Conservation (phyloP, 2,113 vertebrate species). For the Amblyopsis rosae region DNA sequence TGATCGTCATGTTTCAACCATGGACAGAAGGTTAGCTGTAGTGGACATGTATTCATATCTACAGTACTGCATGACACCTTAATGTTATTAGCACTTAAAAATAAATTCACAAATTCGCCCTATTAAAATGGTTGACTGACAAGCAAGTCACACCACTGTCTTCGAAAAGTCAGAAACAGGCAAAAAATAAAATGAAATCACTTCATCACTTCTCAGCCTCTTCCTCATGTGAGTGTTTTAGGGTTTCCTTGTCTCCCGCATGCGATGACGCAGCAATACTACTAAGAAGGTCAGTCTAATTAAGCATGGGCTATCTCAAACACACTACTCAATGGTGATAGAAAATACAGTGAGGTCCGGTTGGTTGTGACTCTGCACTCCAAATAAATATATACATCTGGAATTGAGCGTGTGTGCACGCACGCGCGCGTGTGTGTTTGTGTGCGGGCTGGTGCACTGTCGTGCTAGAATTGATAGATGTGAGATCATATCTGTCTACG, state of each 20-base stretch:
- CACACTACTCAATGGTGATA: slow-evolving; percentile 25
- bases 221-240: neutral
- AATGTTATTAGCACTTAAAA: too few species aligned
- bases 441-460: neutral
- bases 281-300: slow-evolving; percentile 48
- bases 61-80: too few species aligned
- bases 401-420: slow-evolving; percentile 24
- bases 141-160: too few species aligned
- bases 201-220: neutral
- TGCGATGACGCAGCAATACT: slow-evolving; percentile 35
- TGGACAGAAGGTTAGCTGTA: neutral
- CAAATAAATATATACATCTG: slow-evolving; percentile 37
- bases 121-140: too few species aligned
- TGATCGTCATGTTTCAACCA: too few species aligned
- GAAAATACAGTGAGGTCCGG: slow-evolving; percentile 19
- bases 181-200: neutral
- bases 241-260: slow-evolving; percentile 29
- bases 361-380: slow-evolving; percentile 37
- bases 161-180: too few species aligned
- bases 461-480: slow-evolving; percentile 41
- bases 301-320: slow-evolving; percentile 34
- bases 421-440: slow-evolving; percentile 5
- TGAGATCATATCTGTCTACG: slow-evolving; percentile 41
- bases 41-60: neutral
- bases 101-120: too few species aligned